phyloP scores from a whole-genome alignment of 2,113 vertebrate species.

The Clarias batrachus region DNA sequence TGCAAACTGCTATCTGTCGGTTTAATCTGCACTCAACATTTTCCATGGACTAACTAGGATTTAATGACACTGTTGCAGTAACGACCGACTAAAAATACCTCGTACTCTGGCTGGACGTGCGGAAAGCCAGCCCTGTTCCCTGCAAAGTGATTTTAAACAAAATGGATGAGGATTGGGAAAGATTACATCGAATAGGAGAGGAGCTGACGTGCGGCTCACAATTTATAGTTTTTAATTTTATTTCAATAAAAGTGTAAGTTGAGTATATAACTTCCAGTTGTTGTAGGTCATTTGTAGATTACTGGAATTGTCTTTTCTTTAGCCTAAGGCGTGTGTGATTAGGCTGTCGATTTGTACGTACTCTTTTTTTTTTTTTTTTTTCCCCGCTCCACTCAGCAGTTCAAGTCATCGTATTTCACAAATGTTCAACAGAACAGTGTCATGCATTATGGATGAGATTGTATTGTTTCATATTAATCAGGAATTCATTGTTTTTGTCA shows the following conservation, averaged over 20 bases:
- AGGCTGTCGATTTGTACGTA: background rate
- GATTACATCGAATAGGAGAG: background rate
- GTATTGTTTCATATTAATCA: background rate
- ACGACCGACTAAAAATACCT: background rate
- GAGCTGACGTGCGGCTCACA: background rate
- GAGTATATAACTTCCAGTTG: background rate
- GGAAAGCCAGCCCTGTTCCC: background rate
- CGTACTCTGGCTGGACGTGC: background rate
- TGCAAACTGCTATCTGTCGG: slow-evolving; percentile 4
- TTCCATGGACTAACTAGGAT: background rate
- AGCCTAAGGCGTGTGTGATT: background rate
- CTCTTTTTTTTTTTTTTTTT: background rate
- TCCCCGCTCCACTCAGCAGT: background rate
- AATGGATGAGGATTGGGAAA: background rate
- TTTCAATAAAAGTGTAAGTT: background rate
- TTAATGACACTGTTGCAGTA: slow-evolving; percentile 19
- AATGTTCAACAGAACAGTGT: background rate
- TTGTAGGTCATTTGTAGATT: background rate
- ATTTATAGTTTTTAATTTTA: too few relatives aligned
- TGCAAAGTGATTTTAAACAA: background rate
- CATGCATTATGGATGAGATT: background rate
- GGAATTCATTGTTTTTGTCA: background rate
- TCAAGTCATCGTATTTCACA: background rate
- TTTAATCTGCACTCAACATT: slow-evolving; percentile 15
- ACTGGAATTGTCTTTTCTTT: background rate